Evolutionary conservation across 64 coral and sea anemone genomes (phyloP).

Genomic region (Montipora cactus): DNA sequence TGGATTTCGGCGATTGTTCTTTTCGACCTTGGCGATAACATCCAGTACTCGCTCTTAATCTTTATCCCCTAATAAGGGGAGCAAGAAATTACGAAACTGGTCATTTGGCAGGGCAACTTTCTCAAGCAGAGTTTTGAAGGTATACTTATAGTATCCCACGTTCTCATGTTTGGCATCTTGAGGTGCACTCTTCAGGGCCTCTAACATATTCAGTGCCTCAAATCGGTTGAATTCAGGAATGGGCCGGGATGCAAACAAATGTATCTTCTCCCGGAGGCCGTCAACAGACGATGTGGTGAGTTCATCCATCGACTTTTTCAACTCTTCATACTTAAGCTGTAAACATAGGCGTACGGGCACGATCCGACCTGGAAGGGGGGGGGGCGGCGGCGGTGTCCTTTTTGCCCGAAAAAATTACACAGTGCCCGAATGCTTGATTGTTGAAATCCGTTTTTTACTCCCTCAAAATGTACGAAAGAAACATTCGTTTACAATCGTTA

Average conservation of each 20-base stretch:
- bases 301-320: constrained; percentile 8
- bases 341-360: no score
- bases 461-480: no score
- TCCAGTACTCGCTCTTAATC: background rate
- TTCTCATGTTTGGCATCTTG: background rate
- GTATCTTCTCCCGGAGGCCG: constrained; percentile 1
- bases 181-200: background rate
- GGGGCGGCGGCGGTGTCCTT: no score
- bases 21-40: constrained; percentile 9
- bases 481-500: no score
- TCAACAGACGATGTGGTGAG: background rate
- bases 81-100: background rate
- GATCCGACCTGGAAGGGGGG: no score
- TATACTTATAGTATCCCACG: background rate
- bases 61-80: background rate
- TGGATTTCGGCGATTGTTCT: background rate
- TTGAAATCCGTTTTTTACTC: no score
- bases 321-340: constrained; percentile 7
- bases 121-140: background rate
- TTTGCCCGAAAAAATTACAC: no score
- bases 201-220: background rate
- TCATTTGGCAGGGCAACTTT: background rate
- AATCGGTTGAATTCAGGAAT: background rate
- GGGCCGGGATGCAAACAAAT: background rate
- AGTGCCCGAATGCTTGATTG: no score